Evolutionary conservation across 2,888 invertebrate genomes (phyloP), one percentile per base, ranked within the genome.

Genomic region (Lydus trimaculatus): DNA sequence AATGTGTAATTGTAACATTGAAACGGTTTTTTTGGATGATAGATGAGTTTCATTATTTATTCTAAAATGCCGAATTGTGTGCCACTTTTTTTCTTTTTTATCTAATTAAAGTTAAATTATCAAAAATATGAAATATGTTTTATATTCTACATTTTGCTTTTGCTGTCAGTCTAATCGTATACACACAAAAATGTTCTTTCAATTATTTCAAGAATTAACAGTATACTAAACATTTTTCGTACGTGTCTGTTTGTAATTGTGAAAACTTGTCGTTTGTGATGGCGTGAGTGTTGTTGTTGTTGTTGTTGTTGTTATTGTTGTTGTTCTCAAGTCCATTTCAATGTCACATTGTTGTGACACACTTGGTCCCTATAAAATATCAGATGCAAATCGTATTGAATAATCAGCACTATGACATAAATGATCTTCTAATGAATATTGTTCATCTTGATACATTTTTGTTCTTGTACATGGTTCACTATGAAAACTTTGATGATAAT

Each of bases 401-500:
- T 61, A 66, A 20, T 70, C 70, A 58, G 71, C 72, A 31, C 59
- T 66, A 61, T 65, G 66, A 48, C 61, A 68, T 33, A 64, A 61
- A 20, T 61, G 60, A 33, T 72, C 69, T 13, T 56, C 28, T 3
- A 56, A n/a, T 28, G 66, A 52, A 52, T 62, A 56, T 31, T 62
- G 67, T 33, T 70, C 75, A 58, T 70, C 75, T 23, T 73, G 67
- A 48, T 68, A 76, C 20, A 64, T 67, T 52, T 25, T 63, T 58
- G 71, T 56, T 62, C 58, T 69, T 61, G 63, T 76, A 61, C 74
- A 77, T 0, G 81, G 82, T 58, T 82, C 82, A 65, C 81, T 81
- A 75, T 82, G 81, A 68, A 80, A 82, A 17, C 78, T 79, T 28
- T 77, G 68, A 36, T 76, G 72, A 60, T 71, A 77, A 58, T 75